phyloP scores from a whole-genome alignment of 2,113 vertebrate genomes.

The Sinosuthora webbiana region DNA sequence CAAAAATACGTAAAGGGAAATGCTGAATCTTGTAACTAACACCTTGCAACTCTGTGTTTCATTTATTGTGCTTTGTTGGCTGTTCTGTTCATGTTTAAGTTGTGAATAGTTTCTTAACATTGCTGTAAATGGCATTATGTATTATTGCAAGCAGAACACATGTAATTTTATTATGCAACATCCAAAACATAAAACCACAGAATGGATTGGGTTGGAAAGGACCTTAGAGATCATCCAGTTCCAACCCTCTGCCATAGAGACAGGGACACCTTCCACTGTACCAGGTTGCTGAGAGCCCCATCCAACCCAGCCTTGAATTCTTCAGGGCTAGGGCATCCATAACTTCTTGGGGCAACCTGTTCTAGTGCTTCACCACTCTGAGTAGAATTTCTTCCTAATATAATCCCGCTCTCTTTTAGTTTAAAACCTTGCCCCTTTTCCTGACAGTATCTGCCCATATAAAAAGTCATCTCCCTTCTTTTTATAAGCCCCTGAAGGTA shows the following conservation, averaged over 20 bases:
- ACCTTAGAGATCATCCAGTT: not conserved
- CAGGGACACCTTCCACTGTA: not conserved
- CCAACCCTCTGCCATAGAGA: not conserved
- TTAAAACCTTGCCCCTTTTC: not conserved
- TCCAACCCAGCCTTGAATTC: not conserved
- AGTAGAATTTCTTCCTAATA: not conserved
- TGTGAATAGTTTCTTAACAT: conserved; percentile 76
- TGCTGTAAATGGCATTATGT: conserved; percentile 73
- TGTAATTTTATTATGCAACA: conserved; percentile 69
- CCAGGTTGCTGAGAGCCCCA: not conserved
- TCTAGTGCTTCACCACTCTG: not conserved
- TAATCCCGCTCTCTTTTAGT: not conserved
- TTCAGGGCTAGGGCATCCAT: not conserved
- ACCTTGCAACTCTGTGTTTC: conserved; percentile 1
- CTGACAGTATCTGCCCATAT: not conserved
- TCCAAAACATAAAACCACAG: conserved; percentile 21
- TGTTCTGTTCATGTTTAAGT: conserved; percentile 58
- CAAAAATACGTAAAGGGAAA: conserved; percentile 44
- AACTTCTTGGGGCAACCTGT: not conserved
- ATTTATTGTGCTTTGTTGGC: conserved; percentile 58
- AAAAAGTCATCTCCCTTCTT: not conserved
- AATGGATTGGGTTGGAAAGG: not conserved
- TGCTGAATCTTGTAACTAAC: conserved; percentile 40
- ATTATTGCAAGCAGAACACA: conserved; percentile 68
- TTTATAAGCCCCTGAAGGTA: not conserved